Evolutionary conservation across 2,113 vertebrate species (phyloP).

Genomic region (Catagonus wagneri): DNA sequence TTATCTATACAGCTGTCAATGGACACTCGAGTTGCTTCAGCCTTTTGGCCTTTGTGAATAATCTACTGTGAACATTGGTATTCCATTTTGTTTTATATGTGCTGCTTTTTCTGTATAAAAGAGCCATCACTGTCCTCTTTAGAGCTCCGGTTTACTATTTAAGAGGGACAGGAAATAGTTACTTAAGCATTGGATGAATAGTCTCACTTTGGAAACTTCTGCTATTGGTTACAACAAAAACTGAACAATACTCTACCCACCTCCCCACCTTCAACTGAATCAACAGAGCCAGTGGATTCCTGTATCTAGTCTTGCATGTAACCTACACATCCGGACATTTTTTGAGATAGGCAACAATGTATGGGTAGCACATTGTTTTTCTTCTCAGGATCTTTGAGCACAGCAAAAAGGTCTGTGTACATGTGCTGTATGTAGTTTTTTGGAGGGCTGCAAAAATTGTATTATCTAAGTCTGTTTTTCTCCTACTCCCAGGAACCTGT

Average conservation of each 20-base stretch:
- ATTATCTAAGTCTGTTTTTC: neutral
- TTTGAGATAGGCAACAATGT: neutral
- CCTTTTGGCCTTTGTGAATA: neutral
- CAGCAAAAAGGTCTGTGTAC: neutral
- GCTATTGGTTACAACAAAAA: neutral
- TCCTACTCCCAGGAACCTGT: neutral
- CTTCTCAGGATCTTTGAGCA: neutral
- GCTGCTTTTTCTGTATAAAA: slow-evolving; percentile 5
- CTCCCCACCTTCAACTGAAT: neutral
- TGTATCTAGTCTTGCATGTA: neutral
- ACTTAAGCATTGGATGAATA: neutral
- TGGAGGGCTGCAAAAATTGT: neutral
- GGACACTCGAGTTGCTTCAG: neutral
- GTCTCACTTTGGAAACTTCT: neutral
- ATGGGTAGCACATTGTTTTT: neutral
- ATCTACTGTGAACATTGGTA: neutral
- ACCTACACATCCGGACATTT: neutral
- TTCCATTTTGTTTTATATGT: neutral
- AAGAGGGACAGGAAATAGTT: neutral
- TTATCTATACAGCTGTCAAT: neutral
- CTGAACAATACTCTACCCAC: neutral
- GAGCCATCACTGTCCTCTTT: neutral
- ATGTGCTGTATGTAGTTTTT: neutral
- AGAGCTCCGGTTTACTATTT: neutral
- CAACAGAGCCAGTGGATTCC: neutral